Percentiles rank a stretch among this genome's conserved stretches.
Evolutionary conservation across 2,888 invertebrate genomes (phyloP).

Genomic region (Aplocera efformata): DNA sequence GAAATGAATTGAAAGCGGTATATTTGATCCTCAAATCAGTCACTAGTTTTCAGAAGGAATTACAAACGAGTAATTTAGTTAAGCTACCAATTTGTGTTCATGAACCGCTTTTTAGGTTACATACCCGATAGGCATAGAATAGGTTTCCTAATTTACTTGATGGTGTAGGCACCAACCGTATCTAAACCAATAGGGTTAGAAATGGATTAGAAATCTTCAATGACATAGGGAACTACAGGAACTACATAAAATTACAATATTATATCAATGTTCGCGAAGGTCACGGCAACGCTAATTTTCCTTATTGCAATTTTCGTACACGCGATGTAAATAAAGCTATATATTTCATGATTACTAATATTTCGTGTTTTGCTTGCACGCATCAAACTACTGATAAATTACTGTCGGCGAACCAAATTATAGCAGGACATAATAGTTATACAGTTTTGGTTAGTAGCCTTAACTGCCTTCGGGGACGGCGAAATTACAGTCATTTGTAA

Average conservation of each 20-base stretch:
- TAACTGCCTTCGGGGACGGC: not conserved
- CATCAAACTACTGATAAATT: slow-evolving; percentile 22
- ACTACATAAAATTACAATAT: slow-evolving; percentile 9
- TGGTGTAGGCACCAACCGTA: no score
- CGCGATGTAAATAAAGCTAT: slow-evolving; percentile 52
- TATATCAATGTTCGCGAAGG: slow-evolving; percentile 49
- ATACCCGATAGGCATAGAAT: no score
- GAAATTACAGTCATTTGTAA: slow-evolving; percentile 2
- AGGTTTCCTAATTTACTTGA: no score
- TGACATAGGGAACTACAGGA: slow-evolving; percentile 7
- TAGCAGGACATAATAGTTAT: not conserved
- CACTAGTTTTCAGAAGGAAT: no score
- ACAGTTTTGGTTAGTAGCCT: no score
- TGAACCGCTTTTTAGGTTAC: no score
- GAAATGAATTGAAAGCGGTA: no score
- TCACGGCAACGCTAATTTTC: slow-evolving; percentile 67
- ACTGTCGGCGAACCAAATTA: slow-evolving; percentile 1
- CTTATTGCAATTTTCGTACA: slow-evolving; percentile 56
- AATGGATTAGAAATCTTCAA: no score
- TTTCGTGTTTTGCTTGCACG: slow-evolving; percentile 27
- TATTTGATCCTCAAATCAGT: no score
- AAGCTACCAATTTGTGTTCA: no score
- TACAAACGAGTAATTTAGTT: no score
- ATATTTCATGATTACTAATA: slow-evolving; percentile 32
- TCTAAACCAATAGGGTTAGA: no score